phyloP scores from a whole-genome alignment of 37 sponge, comb jelly and placozoan genomes.

The Oopsacas minuta region DNA sequence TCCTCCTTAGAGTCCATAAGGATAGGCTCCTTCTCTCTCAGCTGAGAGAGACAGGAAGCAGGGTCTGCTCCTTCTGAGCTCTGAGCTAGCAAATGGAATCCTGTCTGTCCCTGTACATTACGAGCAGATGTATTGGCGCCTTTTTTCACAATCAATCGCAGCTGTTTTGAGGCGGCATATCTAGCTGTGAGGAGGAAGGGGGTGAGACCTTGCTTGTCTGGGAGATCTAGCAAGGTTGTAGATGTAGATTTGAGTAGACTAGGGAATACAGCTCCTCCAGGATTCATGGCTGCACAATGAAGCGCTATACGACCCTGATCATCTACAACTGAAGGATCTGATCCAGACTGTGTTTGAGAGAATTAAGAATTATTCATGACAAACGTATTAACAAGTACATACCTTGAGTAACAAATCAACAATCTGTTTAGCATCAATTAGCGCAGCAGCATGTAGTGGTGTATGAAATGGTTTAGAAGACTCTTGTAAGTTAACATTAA shows the following conservation, averaged over 20 bases:
- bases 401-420: neutral
- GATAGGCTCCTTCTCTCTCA: slow-evolving; percentile 8
- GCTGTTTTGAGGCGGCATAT: neutral
- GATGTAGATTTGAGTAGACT: neutral
- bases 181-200: neutral
- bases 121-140: neutral
- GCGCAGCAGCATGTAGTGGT: neutral
- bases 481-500: neutral
- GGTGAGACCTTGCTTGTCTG: slow-evolving; percentile 11
- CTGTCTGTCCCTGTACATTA: neutral
- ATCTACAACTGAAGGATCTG: neutral
- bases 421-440: neutral
- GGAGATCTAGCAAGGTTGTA: neutral
- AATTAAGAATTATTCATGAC: neutral
- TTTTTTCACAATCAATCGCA: neutral
- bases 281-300: neutral
- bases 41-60: neutral
- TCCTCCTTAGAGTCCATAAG: neutral
- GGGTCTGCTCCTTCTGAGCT: neutral
- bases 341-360: neutral
- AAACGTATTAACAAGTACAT: neutral
- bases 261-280: neutral
- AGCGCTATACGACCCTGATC: neutral
- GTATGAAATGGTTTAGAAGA: neutral
- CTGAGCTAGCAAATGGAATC: neutral